Evolutionary conservation across 2,888 invertebrate species (phyloP).

Genomic region (Nysson spinosus): DNA sequence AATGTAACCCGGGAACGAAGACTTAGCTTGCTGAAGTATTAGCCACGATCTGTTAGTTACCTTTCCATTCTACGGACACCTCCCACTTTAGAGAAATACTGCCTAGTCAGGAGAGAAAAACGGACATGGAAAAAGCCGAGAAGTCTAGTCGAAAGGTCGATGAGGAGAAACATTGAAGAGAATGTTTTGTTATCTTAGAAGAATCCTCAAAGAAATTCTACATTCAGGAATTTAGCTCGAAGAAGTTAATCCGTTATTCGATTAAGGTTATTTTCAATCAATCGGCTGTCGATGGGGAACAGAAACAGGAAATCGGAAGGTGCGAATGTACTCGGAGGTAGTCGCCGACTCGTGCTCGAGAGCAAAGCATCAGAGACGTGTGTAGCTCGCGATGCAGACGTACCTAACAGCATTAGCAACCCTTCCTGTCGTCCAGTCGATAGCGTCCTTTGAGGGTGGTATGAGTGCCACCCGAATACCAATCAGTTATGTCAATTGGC

Average conservation of each 20-base stretch:
- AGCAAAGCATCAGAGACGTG: conserved; percentile 11
- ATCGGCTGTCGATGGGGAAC: background rate
- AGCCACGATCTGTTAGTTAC: conserved; percentile 65
- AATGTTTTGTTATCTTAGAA: too few species aligned
- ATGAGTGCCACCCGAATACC: conserved; percentile 70
- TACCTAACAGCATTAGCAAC: conserved; percentile 66
- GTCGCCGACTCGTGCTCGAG: conserved; percentile 5
- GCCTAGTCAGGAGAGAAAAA: conserved; percentile 18
- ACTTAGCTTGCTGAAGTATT: conserved; percentile 50
- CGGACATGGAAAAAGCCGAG: background rate
- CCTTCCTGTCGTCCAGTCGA: conserved; percentile 44
- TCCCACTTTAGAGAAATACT: conserved; percentile 16
- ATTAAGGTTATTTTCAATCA: background rate
- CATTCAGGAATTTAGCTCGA: background rate
- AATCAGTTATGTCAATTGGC: conserved; percentile 76
- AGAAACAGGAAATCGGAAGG: background rate
- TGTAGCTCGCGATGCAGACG: conserved; percentile 50
- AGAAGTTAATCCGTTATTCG: background rate
- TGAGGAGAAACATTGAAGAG: too few species aligned
- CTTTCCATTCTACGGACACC: conserved; percentile 52
- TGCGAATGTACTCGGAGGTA: background rate
- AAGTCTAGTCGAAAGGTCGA: too few species aligned
- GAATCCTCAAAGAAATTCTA: background rate
- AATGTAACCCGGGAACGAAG: conserved; percentile 16
- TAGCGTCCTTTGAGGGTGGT: conserved; percentile 66